A percentile compares a stretch with the other conserved stretches of the same genome.
These are phyloP conservation scores for Microplitis manilae DNA, from an alignment of 2,888 invertebrate species.

Conservation along the genomic window DNA sequence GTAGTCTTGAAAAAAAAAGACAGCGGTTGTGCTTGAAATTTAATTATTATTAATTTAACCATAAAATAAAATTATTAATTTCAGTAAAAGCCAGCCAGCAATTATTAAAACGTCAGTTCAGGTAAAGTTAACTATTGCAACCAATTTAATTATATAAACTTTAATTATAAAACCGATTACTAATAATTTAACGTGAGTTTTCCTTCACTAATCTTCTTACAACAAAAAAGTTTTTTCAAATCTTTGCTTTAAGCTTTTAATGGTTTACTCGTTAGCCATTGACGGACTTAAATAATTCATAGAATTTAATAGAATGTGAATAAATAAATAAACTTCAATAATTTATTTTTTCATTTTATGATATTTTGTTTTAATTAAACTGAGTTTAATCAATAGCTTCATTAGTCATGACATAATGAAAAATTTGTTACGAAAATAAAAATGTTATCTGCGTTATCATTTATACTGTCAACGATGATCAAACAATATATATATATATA, in stretches of 20 bases:
- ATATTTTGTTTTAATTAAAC: background rate
- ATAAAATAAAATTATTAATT: too few species aligned
- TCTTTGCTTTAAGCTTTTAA: background rate
- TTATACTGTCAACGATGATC: background rate
- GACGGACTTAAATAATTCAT: too few species aligned
- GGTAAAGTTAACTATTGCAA: background rate
- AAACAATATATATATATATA: background rate
- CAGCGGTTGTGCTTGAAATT: background rate
- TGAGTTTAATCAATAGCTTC: background rate
- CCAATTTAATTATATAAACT: background rate
- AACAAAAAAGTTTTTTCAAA: background rate
- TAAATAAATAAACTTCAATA: background rate
- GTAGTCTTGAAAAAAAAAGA: background rate
- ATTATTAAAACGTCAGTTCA: background rate
- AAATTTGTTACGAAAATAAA: background rate
- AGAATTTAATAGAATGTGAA: too few species aligned
- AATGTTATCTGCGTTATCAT: background rate
- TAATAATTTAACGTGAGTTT: background rate
- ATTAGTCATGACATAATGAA: background rate
- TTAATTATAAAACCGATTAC: background rate
- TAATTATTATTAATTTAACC: too few species aligned
- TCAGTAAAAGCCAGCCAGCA: background rate
- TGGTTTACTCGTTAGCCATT: background rate
- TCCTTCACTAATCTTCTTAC: background rate
- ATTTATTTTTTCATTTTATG: background rate